Conservation (phyloP, 2,113 vertebrate species). For the Nannospalax galili region DNA sequence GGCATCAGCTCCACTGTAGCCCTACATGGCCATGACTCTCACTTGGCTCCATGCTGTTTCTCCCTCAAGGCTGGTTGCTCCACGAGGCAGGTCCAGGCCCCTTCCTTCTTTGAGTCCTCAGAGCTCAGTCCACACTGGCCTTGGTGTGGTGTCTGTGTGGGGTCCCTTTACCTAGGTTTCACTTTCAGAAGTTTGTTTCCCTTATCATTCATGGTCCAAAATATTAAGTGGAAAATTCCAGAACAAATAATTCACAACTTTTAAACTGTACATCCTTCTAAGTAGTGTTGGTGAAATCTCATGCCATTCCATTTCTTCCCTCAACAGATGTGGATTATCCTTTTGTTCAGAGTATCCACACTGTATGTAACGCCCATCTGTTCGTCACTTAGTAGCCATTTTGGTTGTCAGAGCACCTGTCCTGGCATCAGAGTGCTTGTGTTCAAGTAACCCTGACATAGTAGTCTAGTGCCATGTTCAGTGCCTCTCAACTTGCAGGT, state of each 20-base stretch:
- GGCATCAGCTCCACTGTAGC: not conserved
- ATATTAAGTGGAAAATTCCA: not conserved
- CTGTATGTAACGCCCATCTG: not conserved
- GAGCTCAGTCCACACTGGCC: not conserved
- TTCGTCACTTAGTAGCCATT: not conserved
- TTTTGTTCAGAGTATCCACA: not conserved
- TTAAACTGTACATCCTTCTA: not conserved
- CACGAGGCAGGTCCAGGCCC: not conserved
- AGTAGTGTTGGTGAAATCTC: not conserved
- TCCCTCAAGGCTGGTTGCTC: not conserved
- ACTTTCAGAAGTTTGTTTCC: not conserved
- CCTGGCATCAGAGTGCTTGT: not conserved
- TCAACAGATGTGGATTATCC: not conserved
- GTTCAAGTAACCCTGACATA: not conserved
- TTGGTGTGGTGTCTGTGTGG: not conserved
- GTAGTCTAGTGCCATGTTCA: not conserved
- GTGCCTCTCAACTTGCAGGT: not conserved
- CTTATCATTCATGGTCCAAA: not conserved
- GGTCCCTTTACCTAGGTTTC: not conserved
- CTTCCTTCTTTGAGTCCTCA: not conserved
- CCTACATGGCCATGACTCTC: not conserved
- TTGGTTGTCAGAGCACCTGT: not conserved
- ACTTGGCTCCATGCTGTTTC: not conserved
- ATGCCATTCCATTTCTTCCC: not conserved
- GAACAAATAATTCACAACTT: not conserved